Evolutionary conservation across 2,797 vertebrate genomes (phyloP).

Genomic region (Valencia hispanica): DNA sequence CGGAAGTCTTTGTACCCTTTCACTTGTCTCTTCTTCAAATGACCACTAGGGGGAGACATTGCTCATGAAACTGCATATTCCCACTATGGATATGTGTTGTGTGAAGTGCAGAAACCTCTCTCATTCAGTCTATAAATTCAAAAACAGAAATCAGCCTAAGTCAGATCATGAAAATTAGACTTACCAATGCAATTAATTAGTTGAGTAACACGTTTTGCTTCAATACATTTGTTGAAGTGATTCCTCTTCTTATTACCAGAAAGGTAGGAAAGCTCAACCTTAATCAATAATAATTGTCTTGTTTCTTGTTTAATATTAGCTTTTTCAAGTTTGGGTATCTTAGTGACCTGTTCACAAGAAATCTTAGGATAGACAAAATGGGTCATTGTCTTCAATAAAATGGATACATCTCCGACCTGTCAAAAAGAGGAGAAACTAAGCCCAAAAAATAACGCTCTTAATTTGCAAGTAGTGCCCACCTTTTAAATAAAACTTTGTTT

Average conservation of each 20-base stretch:
- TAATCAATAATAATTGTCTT: not conserved
- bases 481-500: not conserved
- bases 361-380: not conserved
- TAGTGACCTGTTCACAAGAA: not conserved
- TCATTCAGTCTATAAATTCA: not conserved
- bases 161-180: not conserved
- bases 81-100: not conserved
- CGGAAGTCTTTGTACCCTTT: not conserved
- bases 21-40: not conserved
- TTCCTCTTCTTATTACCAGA: not conserved
- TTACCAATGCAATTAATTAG: not conserved
- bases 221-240: not conserved
- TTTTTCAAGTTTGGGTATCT: not conserved
- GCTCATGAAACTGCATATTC: not conserved
- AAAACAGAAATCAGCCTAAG: not conserved
- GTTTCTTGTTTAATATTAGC: not conserved
- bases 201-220: not conserved
- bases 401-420: not conserved
- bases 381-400: not conserved
- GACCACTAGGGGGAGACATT: slow-evolving; percentile 6
- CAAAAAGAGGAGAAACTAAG: not conserved
- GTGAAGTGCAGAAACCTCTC: not conserved
- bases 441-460: not conserved
- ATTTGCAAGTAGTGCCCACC: not conserved
- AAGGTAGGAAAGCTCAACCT: not conserved